Evolutionary conservation across 2,113 vertebrate species (phyloP), one percentile per base, ranked within the genome.

Genomic region (Artemisiospiza belli): DNA sequence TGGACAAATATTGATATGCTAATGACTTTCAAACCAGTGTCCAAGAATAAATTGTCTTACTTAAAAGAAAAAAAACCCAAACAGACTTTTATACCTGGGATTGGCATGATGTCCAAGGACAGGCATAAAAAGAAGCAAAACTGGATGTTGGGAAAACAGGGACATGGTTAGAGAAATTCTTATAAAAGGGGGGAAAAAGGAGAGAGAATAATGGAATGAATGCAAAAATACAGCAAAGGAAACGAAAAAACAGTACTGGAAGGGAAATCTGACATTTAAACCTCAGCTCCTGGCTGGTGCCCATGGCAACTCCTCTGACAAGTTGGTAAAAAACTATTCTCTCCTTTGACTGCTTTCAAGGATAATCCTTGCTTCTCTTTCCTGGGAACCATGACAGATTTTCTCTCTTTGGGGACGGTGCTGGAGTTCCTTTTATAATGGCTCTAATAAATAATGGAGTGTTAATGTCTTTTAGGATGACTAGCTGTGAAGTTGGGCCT

Each of bases 261-360:
- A 96, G 75, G 90, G 70, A 97, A 97, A 97, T 92, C 82, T 97
- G 96, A 97, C 95, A 97, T 98, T 97, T 97, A 97, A 97, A 97
- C 96, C 67, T 46, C 55, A 54, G 78, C 47, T 92, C 35, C 89
- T 81, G 84, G 64, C 87, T 94, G 96, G 95, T 98, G 92, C 95
- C 98, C 98, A 97, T 97, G 96, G 98, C 97, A 98, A 98, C 98
- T 97, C 94, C 94, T 92, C 92, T 92, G 96, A 97, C 95, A 97
- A 98, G 93, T 92, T 97, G 90, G 96, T 97, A 92, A 91, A 97
- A 97, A 97, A 94, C 96, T 94, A 96, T 97, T 98, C 95, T 97
- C 57, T 96, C 94, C 84, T 98, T 96, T 97, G 94, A 97, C 27
- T 95, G 95, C 97, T 97, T 97, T 97, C 97, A 98, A 95, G 95